phyloP scores from a whole-genome alignment of 2,888 invertebrate species.

The Colostygia pectinataria region DNA sequence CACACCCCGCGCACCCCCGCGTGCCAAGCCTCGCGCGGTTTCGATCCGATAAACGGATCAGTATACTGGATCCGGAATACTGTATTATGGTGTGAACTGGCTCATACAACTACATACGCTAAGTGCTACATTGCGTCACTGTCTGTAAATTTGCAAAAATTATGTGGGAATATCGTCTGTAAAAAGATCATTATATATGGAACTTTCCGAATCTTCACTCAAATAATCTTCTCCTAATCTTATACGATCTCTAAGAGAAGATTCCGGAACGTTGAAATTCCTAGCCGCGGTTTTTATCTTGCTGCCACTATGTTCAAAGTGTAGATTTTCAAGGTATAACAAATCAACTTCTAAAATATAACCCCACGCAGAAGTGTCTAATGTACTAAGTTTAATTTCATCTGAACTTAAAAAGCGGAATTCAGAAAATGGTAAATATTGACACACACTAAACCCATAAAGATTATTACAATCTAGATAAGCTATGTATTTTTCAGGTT shows the following conservation, averaged over 20 bases:
- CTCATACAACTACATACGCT: constrained; percentile 4
- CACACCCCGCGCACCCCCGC: background rate
- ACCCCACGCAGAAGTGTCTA: too few relatives aligned
- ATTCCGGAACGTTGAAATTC: constrained; percentile 3
- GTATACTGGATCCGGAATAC: constrained; percentile 3
- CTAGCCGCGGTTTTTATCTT: constrained; percentile 1
- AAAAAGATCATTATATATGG: background rate
- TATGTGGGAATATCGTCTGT: background rate
- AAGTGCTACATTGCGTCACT: background rate
- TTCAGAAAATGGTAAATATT: too few relatives aligned
- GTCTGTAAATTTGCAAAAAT: background rate
- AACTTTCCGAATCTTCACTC: background rate
- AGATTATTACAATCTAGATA: too few relatives aligned
- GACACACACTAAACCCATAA: too few relatives aligned
- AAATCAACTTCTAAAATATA: too few relatives aligned
- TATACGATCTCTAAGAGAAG: background rate
- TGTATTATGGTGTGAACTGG: constrained; percentile 3
- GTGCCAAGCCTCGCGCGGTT: background rate
- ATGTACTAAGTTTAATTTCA: too few relatives aligned
- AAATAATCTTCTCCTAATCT: constrained; percentile 11
- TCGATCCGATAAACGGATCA: background rate
- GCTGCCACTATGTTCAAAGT: constrained; percentile 3
- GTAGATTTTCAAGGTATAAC: too few relatives aligned
- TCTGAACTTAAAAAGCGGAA: too few relatives aligned
- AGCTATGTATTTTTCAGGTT: too few relatives aligned